Evolutionary conservation across 2,888 invertebrate species (phyloP).

Genomic region (Octodonta nipae): DNA sequence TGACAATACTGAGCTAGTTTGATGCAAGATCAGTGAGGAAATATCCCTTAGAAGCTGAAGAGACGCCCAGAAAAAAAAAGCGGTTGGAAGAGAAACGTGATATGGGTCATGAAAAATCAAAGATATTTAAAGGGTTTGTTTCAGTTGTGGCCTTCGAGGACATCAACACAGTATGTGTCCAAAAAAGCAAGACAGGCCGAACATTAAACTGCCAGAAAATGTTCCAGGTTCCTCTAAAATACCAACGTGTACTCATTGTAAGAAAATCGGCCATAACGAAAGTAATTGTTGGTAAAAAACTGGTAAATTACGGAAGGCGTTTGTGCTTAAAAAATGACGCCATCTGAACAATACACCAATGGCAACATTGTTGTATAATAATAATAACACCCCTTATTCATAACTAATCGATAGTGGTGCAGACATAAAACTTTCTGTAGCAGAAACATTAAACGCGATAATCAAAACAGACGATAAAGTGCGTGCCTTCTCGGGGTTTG

Average conservation of each 20-base stretch:
- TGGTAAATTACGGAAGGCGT: conserved; percentile 7
- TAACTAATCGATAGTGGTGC: conserved; percentile 15
- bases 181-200: background rate
- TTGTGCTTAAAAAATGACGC: conserved; percentile 9
- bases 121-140: background rate
- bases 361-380: conserved; percentile 11
- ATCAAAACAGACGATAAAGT: conserved; percentile 6
- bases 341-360: conserved; percentile 11
- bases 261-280: conserved; percentile 13
- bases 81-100: background rate
- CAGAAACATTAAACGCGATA: conserved; percentile 7
- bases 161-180: background rate
- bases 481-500: conserved; percentile 10
- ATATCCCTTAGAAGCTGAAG: background rate
- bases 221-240: background rate
- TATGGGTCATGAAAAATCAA: background rate
- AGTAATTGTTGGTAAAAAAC: conserved; percentile 12
- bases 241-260: conserved; percentile 9
- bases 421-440: conserved; percentile 11
- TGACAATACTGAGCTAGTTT: background rate
- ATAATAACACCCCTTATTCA: conserved; percentile 7
- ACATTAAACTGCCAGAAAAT: too few relatives aligned
- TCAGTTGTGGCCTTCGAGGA: background rate
- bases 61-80: background rate
- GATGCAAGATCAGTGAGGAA: background rate